These are phyloP conservation scores for Hypocryptadius cinnamomeus DNA, from an alignment of 2,113 vertebrate species.

Conservation along the genomic window DNA sequence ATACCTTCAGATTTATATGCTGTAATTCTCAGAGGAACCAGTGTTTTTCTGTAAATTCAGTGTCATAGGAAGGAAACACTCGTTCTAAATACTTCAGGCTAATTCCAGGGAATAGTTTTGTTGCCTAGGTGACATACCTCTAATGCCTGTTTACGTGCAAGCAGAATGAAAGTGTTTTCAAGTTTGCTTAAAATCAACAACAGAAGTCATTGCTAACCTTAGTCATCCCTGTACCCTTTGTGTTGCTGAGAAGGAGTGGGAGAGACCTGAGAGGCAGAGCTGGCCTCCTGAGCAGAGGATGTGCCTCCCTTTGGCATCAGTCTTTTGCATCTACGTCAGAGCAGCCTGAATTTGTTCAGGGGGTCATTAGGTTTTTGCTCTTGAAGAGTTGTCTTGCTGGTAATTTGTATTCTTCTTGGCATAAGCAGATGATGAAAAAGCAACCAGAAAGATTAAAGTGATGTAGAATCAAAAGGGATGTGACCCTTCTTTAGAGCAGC, in stretches of 20 bases:
- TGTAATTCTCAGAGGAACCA: not conserved
- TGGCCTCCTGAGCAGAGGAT: not conserved
- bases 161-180: constrained; percentile 12
- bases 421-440: not conserved
- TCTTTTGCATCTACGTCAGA: not conserved
- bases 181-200: constrained; percentile 20
- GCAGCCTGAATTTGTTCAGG: not conserved
- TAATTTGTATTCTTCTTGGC: not conserved
- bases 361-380: not conserved
- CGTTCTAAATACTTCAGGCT: not conserved
- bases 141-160: not conserved
- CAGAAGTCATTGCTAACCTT: not conserved
- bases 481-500: not conserved
- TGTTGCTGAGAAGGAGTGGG: not conserved
- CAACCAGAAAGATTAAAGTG: not conserved
- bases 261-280: not conserved
- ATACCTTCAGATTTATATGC: not conserved
- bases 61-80: constrained; percentile 30
- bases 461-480: not conserved
- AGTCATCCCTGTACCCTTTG: not conserved
- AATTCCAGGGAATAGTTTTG: constrained; percentile 18
- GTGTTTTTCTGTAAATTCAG: constrained; percentile 10
- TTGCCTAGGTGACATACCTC: not conserved
- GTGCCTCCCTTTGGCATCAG: not conserved
- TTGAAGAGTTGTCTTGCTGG: not conserved